Conservation (phyloP, 2,888 invertebrate genomes). For the Oscheius sp. region DNA sequence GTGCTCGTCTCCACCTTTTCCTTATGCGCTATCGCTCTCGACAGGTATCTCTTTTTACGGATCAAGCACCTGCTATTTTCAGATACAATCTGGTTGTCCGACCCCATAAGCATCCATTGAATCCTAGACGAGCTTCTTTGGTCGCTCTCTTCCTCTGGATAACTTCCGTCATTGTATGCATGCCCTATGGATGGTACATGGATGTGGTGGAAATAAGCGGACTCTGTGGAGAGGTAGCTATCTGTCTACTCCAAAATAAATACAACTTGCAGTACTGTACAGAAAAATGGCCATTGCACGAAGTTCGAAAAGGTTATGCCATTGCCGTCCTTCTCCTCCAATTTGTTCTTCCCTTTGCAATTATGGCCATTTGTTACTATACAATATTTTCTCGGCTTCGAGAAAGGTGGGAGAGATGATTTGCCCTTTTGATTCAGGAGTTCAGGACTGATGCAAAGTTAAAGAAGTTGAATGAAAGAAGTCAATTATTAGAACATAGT, state of each 20-base stretch:
- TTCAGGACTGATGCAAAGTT: conserved; percentile 59
- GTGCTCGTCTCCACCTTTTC: conserved; percentile 97
- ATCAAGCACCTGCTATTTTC: conserved; percentile 92
- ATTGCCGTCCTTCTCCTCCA: conserved; percentile 87
- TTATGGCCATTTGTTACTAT: conserved; percentile 94
- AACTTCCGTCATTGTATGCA: conserved; percentile 82
- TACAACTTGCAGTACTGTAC: conserved; percentile 61
- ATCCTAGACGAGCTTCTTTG: conserved; percentile 69
- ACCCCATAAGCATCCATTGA: conserved; percentile 60
- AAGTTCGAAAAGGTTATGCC: conserved; percentile 82
- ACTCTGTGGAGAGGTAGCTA: conserved; percentile 58
- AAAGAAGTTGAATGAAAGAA: conserved; percentile 63
- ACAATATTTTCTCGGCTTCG: conserved; percentile 77
- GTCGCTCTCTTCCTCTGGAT: conserved; percentile 69
- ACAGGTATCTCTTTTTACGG: conserved; percentile 94
- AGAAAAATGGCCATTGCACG: conserved; percentile 85
- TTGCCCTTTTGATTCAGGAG: not conserved
- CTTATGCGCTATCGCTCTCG: conserved; percentile 93
- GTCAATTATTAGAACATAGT: conserved; percentile 55
- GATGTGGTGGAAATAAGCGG: conserved; percentile 69
- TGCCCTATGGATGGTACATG: conserved; percentile 89
- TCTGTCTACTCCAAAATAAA: not conserved
- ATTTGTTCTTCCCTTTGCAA: conserved; percentile 89
- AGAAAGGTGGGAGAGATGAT: conserved; percentile 40
- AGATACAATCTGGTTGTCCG: conserved; percentile 73